Evolutionary conservation across 2,888 invertebrate genomes (phyloP).

Genomic region (Pachydiplax longipennis): DNA sequence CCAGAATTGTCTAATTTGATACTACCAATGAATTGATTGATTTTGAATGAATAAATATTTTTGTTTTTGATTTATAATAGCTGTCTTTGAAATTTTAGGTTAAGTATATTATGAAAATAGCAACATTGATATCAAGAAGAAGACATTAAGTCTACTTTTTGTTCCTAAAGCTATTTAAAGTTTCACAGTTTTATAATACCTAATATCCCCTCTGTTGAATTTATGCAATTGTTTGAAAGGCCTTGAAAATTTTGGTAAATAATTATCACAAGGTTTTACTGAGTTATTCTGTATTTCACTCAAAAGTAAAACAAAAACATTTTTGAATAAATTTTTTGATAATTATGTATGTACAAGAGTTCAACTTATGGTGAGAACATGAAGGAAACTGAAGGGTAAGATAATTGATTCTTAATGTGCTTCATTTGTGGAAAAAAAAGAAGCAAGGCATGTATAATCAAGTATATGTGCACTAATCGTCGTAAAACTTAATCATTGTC

Average conservation of each 20-base stretch:
- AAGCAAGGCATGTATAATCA: neutral
- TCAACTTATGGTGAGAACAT: neutral
- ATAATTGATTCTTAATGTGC: neutral
- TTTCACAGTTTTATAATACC: neutral
- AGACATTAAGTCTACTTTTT: neutral
- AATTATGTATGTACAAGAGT: neutral
- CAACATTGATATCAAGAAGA: neutral
- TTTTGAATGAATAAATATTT: neutral
- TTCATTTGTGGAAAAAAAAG: neutral
- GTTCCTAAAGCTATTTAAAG: neutral
- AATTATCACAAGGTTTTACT: neutral
- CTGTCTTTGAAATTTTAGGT: neutral
- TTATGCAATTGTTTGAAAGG: neutral
- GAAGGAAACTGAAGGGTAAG: neutral
- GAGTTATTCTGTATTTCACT: neutral
- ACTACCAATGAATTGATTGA: neutral
- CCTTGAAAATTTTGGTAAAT: neutral
- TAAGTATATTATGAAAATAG: neutral
- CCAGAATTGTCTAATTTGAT: neutral
- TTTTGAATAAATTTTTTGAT: neutral
- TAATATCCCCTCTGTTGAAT: neutral
- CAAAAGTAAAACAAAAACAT: neutral
- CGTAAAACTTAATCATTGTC: neutral
- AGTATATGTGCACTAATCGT: neutral
- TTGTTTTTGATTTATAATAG: no score